Evolutionary conservation across 1,140 invertebrate genomes (phyloP).

Genomic region (Galleria mellonella): DNA sequence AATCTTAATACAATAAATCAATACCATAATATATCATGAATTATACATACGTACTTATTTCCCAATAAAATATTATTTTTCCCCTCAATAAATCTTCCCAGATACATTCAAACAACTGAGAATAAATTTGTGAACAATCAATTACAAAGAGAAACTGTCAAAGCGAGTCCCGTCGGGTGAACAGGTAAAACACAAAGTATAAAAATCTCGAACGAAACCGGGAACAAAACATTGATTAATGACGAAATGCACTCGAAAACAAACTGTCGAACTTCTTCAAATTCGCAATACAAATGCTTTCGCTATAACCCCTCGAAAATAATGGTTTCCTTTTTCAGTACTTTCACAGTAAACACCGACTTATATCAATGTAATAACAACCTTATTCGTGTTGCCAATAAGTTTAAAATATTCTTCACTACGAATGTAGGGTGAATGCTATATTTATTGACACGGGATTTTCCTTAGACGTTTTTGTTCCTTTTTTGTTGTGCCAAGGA

Average conservation of each 20-base stretch:
- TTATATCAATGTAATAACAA: not conserved
- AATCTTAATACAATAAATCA: not conserved
- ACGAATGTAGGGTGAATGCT: constrained; percentile 24
- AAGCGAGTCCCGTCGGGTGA: constrained; percentile 35
- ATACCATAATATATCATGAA: too few relatives aligned
- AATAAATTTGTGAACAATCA: constrained; percentile 52
- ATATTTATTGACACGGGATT: constrained; percentile 44
- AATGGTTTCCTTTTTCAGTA: constrained; percentile 65
- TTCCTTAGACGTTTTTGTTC: constrained; percentile 49
- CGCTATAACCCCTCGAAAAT: constrained; percentile 65
- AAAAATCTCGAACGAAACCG: constrained; percentile 43
- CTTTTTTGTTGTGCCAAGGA: constrained; percentile 55
- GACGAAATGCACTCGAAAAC: constrained; percentile 71
- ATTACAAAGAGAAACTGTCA: constrained; percentile 58
- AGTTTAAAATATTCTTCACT: not conserved
- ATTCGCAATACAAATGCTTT: constrained; percentile 68
- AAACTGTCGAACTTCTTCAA: constrained; percentile 74
- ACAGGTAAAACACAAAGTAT: constrained; percentile 62
- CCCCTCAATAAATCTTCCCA: constrained; percentile 1
- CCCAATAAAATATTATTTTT: constrained; percentile 10
- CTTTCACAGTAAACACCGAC: constrained; percentile 17
- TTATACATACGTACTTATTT: not conserved
- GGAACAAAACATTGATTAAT: constrained; percentile 73
- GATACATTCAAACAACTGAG: constrained; percentile 14
- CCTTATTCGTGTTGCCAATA: too few relatives aligned